Conservation (phyloP, 2,797 vertebrate species). For the Typhlichthys eigenmanni region DNA sequence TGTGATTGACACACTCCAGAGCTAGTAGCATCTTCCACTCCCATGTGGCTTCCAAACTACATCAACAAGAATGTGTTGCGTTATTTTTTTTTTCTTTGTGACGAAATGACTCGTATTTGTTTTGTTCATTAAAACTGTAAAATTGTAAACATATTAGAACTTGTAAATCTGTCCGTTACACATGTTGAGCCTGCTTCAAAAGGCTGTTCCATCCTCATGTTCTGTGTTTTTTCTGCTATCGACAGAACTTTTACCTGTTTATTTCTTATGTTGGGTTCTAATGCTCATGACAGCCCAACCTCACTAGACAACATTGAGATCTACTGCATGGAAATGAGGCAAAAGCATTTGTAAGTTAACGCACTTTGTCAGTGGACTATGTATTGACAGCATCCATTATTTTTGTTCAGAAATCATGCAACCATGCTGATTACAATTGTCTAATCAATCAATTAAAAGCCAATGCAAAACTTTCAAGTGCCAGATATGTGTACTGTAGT, state of each 20-base stretch:
- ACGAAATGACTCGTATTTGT: slow-evolving; percentile 27
- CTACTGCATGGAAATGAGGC: neutral
- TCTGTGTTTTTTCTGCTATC: slow-evolving; percentile 9
- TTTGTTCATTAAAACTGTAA: slow-evolving; percentile 60
- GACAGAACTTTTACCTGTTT: slow-evolving; percentile 2
- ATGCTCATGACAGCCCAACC: slow-evolving; percentile 16
- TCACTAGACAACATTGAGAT: slow-evolving; percentile 15
- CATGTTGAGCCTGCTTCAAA: slow-evolving; percentile 41
- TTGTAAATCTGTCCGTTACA: slow-evolving; percentile 65
- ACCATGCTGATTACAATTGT: no score
- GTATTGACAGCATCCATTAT: no score
- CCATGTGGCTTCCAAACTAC: no score
- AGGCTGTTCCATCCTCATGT: slow-evolving; percentile 42
- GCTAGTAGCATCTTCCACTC: no score
- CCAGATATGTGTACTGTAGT: no score
- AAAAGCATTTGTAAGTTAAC: no score
- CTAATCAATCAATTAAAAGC: no score
- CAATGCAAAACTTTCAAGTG: no score
- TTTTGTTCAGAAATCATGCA: no score
- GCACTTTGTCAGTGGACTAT: no score
- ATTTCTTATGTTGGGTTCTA: slow-evolving; percentile 17
- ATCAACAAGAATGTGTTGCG: neutral
- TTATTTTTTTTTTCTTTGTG: neutral
- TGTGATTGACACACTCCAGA: no score
- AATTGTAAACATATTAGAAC: slow-evolving; percentile 72